These are phyloP conservation scores for Coptotermes formosanus DNA, from an alignment of 1,140 invertebrate genomes.

Conservation along the genomic window DNA sequence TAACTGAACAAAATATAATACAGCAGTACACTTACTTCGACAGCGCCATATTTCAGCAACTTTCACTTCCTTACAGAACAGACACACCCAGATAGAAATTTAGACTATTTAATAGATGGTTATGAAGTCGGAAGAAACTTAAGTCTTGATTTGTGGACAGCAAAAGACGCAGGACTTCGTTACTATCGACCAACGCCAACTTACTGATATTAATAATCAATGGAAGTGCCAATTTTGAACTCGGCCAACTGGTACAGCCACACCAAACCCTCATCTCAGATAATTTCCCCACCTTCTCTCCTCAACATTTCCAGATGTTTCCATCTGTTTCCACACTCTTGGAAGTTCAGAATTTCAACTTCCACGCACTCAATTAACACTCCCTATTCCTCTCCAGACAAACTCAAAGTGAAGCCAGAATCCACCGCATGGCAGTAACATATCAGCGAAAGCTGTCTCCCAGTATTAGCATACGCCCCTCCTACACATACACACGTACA, in stretches of 20 bases:
- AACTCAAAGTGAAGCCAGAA: conserved; percentile 1
- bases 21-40: no score
- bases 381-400: background rate
- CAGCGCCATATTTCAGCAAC: no score
- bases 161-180: no score
- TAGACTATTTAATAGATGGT: no score
- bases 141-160: no score
- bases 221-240: no score
- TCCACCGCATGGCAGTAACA: background rate
- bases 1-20: no score
- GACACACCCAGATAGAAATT: no score
- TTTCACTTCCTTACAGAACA: no score
- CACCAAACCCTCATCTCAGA: background rate
- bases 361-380: background rate
- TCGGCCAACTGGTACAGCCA: background rate
- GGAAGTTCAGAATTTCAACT: background rate
- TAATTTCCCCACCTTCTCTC: background rate
- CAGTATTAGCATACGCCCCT: background rate
- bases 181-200: no score
- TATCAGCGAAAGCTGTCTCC: background rate
- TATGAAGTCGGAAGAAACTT: no score
- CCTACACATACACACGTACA: background rate
- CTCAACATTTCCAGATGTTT: background rate
- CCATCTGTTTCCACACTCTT: background rate
- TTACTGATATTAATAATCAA: no score